Evolutionary conservation across 2,888 invertebrate genomes (phyloP), one percentile per base, ranked within the genome.

Genomic region (Uloborus plumipes): DNA sequence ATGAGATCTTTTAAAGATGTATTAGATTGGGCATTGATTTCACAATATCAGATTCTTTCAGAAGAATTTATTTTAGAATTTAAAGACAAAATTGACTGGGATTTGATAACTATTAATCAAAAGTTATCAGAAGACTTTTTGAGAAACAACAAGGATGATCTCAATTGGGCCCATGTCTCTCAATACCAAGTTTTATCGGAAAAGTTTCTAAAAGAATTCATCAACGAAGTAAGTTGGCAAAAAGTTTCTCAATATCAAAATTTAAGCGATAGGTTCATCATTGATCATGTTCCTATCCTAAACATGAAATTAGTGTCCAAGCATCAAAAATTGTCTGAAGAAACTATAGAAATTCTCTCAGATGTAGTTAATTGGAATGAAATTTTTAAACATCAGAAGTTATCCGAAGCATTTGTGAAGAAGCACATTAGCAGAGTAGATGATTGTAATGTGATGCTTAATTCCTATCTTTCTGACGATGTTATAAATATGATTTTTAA

Each of bases 301-400:
- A 51, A 66, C 50, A 26, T 66, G 26, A 66, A 49, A 16, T 18
- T 66, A 6, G 15, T 66, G 9, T 51, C 66, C 1, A 66, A 22
- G 50, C n/a, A 66, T 22, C 66, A 50, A 51, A 51, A 49, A n/a
- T 2, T 66, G 22, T 47, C 13, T 14, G 16, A 51, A 51, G 3
- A 2, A 16, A 66, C 50, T 11, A 66, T 66, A 16, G 66, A 66
- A 16, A 6, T 13, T 15, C 20, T 66, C 6, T 2, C 18, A 1
- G 51, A 66, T 20, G 16, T n/a, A 2, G 11, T 50, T n/a, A 15
- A 66, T 51, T 50, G 51, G 51, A n/a, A 66, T 20, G 66, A 66
- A 51, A 66, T 66, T 14, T 66, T 66, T 11, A 66, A 66, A 51
- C 39, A 15, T 3, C 13, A 66, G 26, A n/a, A 51, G 13, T 11